Conservation (phyloP, 2,797 vertebrate species). For the Florisuga fusca region DNA sequence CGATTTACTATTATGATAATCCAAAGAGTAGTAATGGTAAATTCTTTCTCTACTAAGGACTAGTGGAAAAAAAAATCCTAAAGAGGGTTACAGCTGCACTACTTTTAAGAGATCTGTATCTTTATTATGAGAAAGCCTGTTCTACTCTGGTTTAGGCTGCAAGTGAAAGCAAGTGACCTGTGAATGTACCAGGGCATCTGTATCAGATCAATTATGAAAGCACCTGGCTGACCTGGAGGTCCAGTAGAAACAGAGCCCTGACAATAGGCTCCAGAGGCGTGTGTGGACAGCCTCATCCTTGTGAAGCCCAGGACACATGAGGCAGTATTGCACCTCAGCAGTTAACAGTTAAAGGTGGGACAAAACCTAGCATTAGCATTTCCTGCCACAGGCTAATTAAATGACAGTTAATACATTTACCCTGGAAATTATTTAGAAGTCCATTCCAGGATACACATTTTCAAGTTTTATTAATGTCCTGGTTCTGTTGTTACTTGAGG, state of each 20-base stretch:
- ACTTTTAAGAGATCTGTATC: background rate
- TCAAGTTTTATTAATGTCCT: background rate
- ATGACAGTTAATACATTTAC: background rate
- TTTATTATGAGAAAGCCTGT: background rate
- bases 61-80: background rate
- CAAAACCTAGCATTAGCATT: background rate
- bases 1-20: background rate
- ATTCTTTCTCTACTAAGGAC: background rate
- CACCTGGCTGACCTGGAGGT: background rate
- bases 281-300: background rate
- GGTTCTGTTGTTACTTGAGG: background rate
- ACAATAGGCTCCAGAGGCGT: background rate
- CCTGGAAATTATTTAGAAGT: background rate
- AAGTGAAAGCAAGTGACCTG: background rate
- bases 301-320: accelerated
- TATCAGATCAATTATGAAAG: background rate
- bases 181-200: accelerated
- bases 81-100: background rate
- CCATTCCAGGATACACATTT: background rate
- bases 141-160: background rate
- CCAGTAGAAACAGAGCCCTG: background rate
- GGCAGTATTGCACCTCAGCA: background rate
- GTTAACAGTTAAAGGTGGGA: background rate
- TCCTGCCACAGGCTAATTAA: background rate
- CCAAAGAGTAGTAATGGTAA: background rate